Base-by-base conservation (phyloP, 1,140 invertebrate genomes). In the Doryteuthis pealeii region DNA sequence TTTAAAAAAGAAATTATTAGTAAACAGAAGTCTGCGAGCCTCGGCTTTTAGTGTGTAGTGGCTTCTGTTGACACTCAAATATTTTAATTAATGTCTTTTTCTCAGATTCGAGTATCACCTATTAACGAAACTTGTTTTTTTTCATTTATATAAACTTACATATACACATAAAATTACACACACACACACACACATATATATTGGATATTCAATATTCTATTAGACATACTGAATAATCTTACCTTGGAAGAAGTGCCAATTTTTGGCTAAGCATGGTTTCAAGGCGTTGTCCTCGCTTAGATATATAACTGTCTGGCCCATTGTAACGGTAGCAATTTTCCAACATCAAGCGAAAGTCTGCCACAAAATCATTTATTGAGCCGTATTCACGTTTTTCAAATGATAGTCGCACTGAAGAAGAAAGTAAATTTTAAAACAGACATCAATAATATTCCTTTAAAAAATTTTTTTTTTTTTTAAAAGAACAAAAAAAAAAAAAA, bases 321-420 rank as follows among this genome's bases (percentile, higher is more conserved):
- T 89, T 90, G 81, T 87, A 90, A 15, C 87, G 84, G 75, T 90
- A 90, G 76, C 89, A 90, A 74, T 90, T 90, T 75, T 90, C 89
- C 32, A 91, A 78, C 86, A 90, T 89, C 15, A 88, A 80, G 30
- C 89, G 84, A 45, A 91, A 82, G 77, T 90, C 90, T n/a, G 82
- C 83, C 15, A 90, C 84, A 81, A 90, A 84, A 32, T 90, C 85
- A 31, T 86, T 88, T 26, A 90, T 86, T 22, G 77, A 84, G 1
- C 76, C 77, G 79, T 90, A 91, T 28, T 87, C 76, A 18, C 81
- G 80, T 8, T 78, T 77, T 30, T 86, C 76, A 80, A 90, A 88
- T 72, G 90, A 88, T 45, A 86, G 81, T 76, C 87, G 82, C 80
- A 90, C 90, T 90, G 80, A 58, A 86, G 82, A 30, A 66, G 72